phyloP scores from a whole-genome alignment of 2,113 vertebrate species.

The Nothocercus nigrocapillus region DNA sequence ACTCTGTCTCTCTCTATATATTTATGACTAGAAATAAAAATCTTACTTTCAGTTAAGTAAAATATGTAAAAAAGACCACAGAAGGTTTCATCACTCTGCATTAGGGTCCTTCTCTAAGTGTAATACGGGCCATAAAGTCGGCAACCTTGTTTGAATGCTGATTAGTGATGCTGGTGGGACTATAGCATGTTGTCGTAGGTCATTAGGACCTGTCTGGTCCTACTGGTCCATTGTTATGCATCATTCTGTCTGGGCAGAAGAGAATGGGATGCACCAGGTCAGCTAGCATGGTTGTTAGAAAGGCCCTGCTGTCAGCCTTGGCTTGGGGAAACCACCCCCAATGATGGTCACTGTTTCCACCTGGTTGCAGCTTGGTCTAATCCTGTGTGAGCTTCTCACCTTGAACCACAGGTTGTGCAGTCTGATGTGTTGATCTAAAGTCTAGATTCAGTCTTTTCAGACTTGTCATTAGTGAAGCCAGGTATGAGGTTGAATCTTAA shows the following conservation, averaged over 20 bases:
- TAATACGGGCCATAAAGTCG: not conserved
- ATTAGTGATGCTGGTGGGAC: not conserved
- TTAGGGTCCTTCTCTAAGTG: not conserved
- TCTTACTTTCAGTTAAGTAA: not conserved
- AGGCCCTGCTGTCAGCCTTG: not conserved
- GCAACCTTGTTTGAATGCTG: not conserved
- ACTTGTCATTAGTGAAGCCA: constrained; percentile 42
- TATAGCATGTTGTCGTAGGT: not conserved
- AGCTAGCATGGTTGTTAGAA: not conserved
- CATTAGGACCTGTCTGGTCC: not conserved
- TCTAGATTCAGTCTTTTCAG: constrained; percentile 4
- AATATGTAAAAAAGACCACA: not conserved
- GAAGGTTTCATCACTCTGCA: not conserved
- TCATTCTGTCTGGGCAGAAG: not conserved
- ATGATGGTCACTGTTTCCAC: not conserved
- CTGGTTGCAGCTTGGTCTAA: not conserved
- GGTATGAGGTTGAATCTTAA: constrained; percentile 33
- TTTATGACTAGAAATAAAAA: constrained; percentile 3
- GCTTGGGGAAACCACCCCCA: not conserved
- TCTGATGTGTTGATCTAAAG: constrained; percentile 2
- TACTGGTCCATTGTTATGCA: not conserved
- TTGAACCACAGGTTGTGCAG: constrained; percentile 26
- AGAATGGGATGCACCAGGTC: not conserved
- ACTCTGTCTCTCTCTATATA: not conserved
- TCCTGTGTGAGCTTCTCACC: not conserved